These are phyloP conservation scores for Neria commutata DNA, from an alignment of 2,888 invertebrate species.

Conservation along the genomic window DNA sequence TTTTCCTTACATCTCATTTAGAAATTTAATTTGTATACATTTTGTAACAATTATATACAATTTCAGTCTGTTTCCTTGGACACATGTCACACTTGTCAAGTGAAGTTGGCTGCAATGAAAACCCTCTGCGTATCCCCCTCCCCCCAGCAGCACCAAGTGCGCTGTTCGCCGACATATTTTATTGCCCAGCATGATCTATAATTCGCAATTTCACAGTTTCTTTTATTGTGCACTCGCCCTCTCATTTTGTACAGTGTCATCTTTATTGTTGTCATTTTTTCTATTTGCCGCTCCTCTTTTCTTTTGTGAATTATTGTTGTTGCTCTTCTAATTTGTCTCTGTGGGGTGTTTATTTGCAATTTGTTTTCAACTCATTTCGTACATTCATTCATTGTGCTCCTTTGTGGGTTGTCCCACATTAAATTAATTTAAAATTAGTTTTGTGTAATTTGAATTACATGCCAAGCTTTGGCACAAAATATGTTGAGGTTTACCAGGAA, in stretches of 20 bases:
- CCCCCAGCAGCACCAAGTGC: slow-evolving; percentile 16
- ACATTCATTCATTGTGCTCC: neutral
- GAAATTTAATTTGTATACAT: neutral
- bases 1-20: neutral
- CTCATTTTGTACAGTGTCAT: slow-evolving; percentile 27
- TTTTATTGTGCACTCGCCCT: slow-evolving; percentile 21
- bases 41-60: neutral
- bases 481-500: no score
- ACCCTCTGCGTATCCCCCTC: neutral
- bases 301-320: slow-evolving; percentile 23
- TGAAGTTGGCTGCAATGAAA: neutral
- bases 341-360: slow-evolving; percentile 51
- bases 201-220: slow-evolving; percentile 44
- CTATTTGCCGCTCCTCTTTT: slow-evolving; percentile 35
- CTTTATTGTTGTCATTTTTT: slow-evolving; percentile 13
- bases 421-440: slow-evolving; percentile 2
- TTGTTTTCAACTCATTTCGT: slow-evolving; percentile 34
- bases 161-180: slow-evolving; percentile 43
- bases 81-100: neutral
- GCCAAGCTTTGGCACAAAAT: neutral
- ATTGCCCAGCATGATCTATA: slow-evolving; percentile 50
- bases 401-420: neutral
- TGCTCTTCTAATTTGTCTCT: slow-evolving; percentile 51
- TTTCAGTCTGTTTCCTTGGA: neutral
- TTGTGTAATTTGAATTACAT: neutral